phyloP scores from a whole-genome alignment of 1,140 invertebrate genomes.

The Apis laboriosa region DNA sequence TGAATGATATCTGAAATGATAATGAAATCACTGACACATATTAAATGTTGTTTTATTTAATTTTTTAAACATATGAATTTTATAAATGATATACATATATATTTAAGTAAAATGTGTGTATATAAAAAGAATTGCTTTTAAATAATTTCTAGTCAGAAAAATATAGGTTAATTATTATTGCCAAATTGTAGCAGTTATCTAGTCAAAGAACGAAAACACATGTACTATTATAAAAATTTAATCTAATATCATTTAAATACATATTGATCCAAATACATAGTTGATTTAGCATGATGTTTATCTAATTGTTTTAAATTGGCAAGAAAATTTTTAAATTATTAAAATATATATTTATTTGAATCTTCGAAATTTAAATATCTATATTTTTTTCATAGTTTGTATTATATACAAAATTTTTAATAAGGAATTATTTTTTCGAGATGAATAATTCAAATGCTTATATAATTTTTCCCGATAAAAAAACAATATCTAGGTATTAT shows the following conservation, averaged over 20 bases:
- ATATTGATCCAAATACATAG: background rate
- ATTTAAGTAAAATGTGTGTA: background rate
- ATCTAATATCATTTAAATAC: background rate
- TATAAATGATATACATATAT: background rate
- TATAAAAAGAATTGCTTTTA: background rate
- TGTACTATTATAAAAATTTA: background rate
- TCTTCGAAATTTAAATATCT: background rate
- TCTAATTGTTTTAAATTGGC: background rate
- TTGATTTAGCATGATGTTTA: background rate
- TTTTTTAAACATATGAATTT: background rate
- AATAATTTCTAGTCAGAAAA: constrained; percentile 3
- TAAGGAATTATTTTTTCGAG: background rate
- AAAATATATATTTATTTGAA: too few species aligned
- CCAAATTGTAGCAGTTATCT: constrained; percentile 24
- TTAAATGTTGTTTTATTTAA: background rate
- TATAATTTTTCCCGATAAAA: background rate
- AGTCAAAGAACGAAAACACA: background rate
- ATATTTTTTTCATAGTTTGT: background rate
- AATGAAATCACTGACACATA: background rate
- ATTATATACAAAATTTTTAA: background rate
- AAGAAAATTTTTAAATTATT: background rate
- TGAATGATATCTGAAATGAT: too few species aligned
- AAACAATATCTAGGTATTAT: background rate
- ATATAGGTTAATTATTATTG: background rate
- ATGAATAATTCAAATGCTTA: background rate